Conservation (phyloP, 2,797 vertebrate genomes). For the Arnoldichthys spilopterus region DNA sequence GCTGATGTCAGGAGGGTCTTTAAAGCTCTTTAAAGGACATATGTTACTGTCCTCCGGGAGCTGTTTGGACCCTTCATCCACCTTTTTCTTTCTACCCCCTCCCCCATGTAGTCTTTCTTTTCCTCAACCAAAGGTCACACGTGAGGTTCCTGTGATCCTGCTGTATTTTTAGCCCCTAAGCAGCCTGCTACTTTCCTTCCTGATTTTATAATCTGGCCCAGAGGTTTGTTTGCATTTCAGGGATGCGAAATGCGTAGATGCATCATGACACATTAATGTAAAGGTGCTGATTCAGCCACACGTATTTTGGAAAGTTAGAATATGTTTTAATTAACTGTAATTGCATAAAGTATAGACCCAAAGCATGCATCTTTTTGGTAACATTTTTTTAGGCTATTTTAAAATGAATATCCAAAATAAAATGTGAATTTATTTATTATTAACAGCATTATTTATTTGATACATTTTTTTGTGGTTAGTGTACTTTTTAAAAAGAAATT, state of each 20-base stretch:
- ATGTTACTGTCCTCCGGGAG: slow-evolving; percentile 47
- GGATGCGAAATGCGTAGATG: neutral
- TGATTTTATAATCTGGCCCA: slow-evolving; percentile 59
- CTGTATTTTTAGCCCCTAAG: slow-evolving; percentile 66
- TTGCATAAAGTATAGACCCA: neutral
- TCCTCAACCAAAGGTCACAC: slow-evolving; percentile 45
- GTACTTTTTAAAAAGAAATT: neutral
- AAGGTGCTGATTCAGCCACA: neutral
- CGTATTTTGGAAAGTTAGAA: neutral
- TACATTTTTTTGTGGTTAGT: neutral
- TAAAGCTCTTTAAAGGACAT: slow-evolving; percentile 53
- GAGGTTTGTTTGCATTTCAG: slow-evolving; percentile 46
- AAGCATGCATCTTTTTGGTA: neutral
- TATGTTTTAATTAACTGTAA: neutral
- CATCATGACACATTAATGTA: neutral
- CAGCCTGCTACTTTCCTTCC: slow-evolving; percentile 26
- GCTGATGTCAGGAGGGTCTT: slow-evolving; percentile 62
- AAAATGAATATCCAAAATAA: no score
- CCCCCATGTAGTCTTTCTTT: slow-evolving; percentile 49
- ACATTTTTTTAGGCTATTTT: no score
- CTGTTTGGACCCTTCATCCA: slow-evolving; percentile 33
- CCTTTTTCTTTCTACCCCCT: slow-evolving; percentile 7
- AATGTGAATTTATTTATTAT: no score
- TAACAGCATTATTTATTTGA: neutral
- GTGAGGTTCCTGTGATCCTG: slow-evolving; percentile 57